Percentiles rank a stretch among this genome's conserved stretches.
phyloP scores from a whole-genome alignment of 2,888 invertebrate genomes.

The Nephrotoma flavescens region DNA sequence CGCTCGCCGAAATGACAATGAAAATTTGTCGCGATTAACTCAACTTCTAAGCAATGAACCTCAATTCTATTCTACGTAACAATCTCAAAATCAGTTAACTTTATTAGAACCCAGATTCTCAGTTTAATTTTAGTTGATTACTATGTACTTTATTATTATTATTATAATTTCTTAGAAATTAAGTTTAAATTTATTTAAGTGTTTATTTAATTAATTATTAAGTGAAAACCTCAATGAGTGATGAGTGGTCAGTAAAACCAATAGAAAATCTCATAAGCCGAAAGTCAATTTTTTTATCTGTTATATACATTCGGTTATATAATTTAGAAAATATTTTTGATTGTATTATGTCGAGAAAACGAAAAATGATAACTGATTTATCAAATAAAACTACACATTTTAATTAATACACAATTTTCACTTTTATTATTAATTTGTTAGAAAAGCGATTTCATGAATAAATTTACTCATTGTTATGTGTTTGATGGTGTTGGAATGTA shows the following conservation, averaged over 20 bases:
- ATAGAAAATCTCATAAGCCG: neutral
- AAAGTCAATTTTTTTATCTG: neutral
- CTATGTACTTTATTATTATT: neutral
- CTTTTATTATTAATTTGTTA: neutral
- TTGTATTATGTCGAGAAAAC: neutral
- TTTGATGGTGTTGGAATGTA: neutral
- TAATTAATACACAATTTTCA: neutral
- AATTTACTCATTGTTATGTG: neutral
- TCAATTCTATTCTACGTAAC: neutral
- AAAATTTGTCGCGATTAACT: constrained; percentile 49
- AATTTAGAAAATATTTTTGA: neutral
- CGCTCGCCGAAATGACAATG: constrained; percentile 60
- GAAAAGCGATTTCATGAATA: no score
- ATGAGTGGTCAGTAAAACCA: neutral
- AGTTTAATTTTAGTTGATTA: neutral
- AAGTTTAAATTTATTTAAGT: neutral
- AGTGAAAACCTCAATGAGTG: neutral
- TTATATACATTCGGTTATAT: neutral
- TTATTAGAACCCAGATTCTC: neutral
- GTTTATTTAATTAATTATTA: neutral
- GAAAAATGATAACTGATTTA: neutral
- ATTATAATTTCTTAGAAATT: neutral
- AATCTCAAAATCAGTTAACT: neutral
- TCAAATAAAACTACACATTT: neutral
- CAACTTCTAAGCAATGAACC: neutral